Conservation (phyloP, 2,888 invertebrate species). For the Prosapia bicincta region DNA sequence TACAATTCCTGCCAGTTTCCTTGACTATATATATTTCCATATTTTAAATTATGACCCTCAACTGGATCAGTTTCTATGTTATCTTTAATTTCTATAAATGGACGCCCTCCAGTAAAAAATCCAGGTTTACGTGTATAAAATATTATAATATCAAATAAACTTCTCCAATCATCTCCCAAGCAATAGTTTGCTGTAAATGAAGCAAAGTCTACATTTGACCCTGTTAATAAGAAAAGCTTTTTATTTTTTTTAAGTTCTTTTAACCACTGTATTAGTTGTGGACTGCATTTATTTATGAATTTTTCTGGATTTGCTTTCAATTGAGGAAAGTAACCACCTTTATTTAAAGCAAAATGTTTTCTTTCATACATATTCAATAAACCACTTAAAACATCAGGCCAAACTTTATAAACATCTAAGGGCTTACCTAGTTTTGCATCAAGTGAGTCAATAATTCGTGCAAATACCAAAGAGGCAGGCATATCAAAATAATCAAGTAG, state of each 20-base stretch:
- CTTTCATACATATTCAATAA: constrained; percentile 58
- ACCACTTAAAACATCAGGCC: constrained; percentile 61
- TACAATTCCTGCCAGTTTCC: constrained; percentile 59
- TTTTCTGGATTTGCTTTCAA: constrained; percentile 55
- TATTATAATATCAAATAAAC: constrained; percentile 61
- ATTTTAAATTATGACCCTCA: constrained; percentile 45
- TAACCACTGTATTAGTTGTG: constrained; percentile 56
- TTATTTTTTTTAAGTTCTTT: constrained; percentile 53
- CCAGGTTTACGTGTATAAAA: constrained; percentile 71
- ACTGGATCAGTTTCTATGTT: constrained; percentile 46
- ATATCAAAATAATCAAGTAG: constrained; percentile 73
- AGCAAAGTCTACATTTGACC: constrained; percentile 68
- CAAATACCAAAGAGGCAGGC: constrained; percentile 61
- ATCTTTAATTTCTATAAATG: constrained; percentile 53
- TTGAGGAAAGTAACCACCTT: constrained; percentile 60
- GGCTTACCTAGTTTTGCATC: constrained; percentile 50
- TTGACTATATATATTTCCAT: constrained; percentile 55
- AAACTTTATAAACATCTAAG: constrained; percentile 53
- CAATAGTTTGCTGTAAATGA: constrained; percentile 59
- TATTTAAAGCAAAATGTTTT: constrained; percentile 53
- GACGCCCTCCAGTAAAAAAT: constrained; percentile 59
- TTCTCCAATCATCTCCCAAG: constrained; percentile 62
- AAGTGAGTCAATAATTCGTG: constrained; percentile 60
- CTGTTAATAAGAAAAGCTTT: constrained; percentile 64
- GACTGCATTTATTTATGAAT: constrained; percentile 57